Base-by-base conservation (phyloP, 2,888 invertebrate species). In the Argyra leucocephala region DNA sequence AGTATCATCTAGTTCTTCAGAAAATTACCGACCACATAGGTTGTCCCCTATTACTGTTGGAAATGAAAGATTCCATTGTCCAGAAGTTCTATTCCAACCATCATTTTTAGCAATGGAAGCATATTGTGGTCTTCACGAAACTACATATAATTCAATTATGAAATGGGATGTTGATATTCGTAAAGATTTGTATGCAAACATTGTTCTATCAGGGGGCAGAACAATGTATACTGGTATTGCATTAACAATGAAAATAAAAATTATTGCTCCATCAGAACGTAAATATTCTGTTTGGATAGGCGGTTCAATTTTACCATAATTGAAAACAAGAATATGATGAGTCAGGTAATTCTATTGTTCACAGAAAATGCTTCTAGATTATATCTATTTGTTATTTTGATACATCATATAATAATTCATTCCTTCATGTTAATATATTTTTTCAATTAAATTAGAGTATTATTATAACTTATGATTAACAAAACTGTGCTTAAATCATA, bases 321-420 rank as follows among this genome's bases (percentile, higher is more conserved):
- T 26, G 9, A 77, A 91, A 90, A 84, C 88, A 90, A 83, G 91
- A 91, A 79, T 91, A 91, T 83, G 90, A 78, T 68, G 77, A 78
- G 67, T 78, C 79, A 62, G 77, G 77, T 64, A 78, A 78, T 26
- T 79, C 79, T 75, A 93, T 94, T 79, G 96, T 96, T 77, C 96
- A 96, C 88, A 91, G 96, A 85, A 96, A 96, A 86, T 96, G 95
- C 87, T 95, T 95, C 90, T 94, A 93, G 88, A 69, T n/a, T n/a
- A n/a, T n/a, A n/a, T n/a, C n/a, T n/a, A n/a, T n/a, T n/a, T n/a
- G n/a, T n/a, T n/a, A n/a, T n/a, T n/a, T n/a, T n/a, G n/a, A n/a
- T n/a, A n/a, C n/a, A n/a, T n/a, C n/a, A n/a, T n/a, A n/a, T n/a
- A n/a, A n/a, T n/a, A n/a, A n/a, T n/a, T n/a, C n/a, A n/a, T n/a